These are phyloP conservation scores for Chrysolina haemoptera DNA, from an alignment of 2,888 invertebrate species.

Conservation along the genomic window DNA sequence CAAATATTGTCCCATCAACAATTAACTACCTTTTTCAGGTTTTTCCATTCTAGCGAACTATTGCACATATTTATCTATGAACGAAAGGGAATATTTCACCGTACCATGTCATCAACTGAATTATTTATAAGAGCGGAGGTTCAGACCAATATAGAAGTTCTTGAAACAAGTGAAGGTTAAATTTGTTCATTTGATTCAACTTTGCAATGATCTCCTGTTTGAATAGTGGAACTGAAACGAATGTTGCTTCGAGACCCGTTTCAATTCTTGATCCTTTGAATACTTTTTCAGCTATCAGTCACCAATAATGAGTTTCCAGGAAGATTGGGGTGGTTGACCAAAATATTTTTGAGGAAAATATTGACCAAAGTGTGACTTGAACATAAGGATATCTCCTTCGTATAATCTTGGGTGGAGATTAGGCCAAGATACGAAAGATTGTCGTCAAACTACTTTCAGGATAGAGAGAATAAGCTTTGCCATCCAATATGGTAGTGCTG, in stretches of 20 bases:
- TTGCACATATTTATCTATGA: neutral
- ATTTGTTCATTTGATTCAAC: neutral
- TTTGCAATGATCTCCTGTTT: neutral
- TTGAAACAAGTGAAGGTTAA: constrained; percentile 1
- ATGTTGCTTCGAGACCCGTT: no score
- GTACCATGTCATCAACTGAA: constrained; percentile 1
- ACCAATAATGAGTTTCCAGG: no score
- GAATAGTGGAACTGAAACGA: no score
- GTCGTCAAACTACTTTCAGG: no score
- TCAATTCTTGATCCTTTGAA: neutral
- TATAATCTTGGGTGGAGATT: no score
- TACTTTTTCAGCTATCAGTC: neutral
- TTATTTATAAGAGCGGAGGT: neutral
- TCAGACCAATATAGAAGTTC: neutral
- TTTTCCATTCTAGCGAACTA: neutral
- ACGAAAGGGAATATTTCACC: neutral
- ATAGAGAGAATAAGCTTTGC: no score
- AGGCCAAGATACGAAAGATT: no score
- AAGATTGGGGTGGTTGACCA: no score
- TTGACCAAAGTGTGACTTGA: no score
- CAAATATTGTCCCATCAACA: neutral
- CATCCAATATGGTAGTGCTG: no score
- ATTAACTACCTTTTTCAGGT: neutral
- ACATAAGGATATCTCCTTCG: no score
- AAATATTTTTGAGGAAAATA: no score